Evolutionary conservation across 2,797 vertebrate species (phyloP), one percentile per base, ranked within the genome.

Genomic region (Coracias cyanogaster): DNA sequence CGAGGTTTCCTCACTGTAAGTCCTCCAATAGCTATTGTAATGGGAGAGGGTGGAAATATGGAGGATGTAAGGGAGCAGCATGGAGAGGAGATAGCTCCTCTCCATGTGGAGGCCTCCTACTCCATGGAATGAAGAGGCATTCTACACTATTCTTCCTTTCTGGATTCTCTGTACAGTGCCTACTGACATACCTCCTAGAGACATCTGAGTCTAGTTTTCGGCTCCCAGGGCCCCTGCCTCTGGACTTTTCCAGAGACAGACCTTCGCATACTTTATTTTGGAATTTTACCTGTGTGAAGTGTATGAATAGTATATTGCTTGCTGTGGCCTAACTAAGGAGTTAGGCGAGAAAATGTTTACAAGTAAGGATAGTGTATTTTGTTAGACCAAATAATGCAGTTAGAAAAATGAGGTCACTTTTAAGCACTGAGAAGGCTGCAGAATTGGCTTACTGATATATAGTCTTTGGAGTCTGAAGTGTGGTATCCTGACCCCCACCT

Each of bases 161-260:
- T 41, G 18, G 49, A 62, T 67, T 16, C 18, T 60, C 52, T 58
- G 18, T 33, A 12, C 31, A 0, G 0, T 31, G 45, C 33, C 31
- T 65, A 15, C 70, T 87, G 61, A 16, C 33, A 26, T 6, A 48
- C 20, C 39, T 67, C 1, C 0, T n/a, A 25, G 39, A 64, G 26
- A 64, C 22, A 66, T 35, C 31, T 1, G 6, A 70, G 22, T 73
- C 69, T 39, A 62, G 10, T 48, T 60, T 77, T 22, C 43, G 80
- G 46, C 21, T 10, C 13, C 4, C 8, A 33, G 19, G 43, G 6
- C 10, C 79, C 28, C 29, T 78, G 22, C 39, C 21, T 84, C 51
- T 71, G 67, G 43, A 39, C 31, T 85, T 87, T 45, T 45, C 39
- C 28, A 49, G 33, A 84, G 15, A 19, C 7, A 45, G 25, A 91